Base-by-base conservation (phyloP, 2,888 invertebrate species). In the Myathropa florea region DNA sequence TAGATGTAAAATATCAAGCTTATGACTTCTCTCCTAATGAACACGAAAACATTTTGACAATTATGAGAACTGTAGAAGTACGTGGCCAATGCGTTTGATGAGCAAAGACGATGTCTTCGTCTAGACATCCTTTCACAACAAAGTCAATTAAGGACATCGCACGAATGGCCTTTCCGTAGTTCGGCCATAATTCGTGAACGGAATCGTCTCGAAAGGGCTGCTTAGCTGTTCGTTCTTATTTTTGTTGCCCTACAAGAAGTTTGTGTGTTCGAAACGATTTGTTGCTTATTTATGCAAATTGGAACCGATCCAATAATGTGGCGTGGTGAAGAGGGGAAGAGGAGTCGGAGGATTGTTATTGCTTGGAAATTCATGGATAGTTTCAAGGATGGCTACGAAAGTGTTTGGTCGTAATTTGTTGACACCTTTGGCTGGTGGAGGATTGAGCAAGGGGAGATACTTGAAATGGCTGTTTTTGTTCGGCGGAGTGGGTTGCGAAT, bases 231-330 rank as follows among this genome's bases (percentile, higher is more conserved):
- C 33, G 9, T 33, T 33, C 10, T 33, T 33, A 33, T 33, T 33
- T 10, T 24, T 24, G 57, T 4, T 24, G 57, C 14, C 24, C 24
- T 7, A 3, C 57, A 23, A 24, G 14, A 24, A 24, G 24, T 12
- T 26, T 10, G 12, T 24, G 57, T 10, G 7, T 46, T 24, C 46
- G 26, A 53, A 33, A 28, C 46, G 77, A 68, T 77, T 68, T 76
- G 65, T 46, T 76, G 23, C 21, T 67, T 68, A 55, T 68, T 77
- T 61, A 77, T 68, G 68, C 77, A 77, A 77, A 77, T 63, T 23
- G 24, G 46, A 4, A 39, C 14, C 24, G 63, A 26, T 33, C 55
- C 55, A 63, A n/a, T 24, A 55, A 4, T 24, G 23, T n/a, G n/a
- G n/a, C n/a, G n/a, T n/a, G 3, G 23, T 6, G 60, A 33, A 10